These are phyloP conservation scores for Malaclemys terrapin DNA, from an alignment of 2,113 vertebrate species.

Conservation along the genomic window DNA sequence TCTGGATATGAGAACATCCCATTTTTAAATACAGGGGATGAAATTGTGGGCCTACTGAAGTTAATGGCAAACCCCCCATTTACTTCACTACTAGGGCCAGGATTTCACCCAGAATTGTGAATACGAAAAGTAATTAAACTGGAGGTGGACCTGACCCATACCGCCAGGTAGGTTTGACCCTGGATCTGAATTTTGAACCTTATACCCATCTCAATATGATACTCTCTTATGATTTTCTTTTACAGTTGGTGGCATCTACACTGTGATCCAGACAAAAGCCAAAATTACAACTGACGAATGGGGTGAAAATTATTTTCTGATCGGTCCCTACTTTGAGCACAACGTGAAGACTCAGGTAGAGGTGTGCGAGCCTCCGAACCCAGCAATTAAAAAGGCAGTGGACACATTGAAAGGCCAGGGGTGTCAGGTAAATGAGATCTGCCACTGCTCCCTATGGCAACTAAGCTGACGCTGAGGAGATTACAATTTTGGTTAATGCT, in stretches of 20 bases:
- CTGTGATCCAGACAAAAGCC: slow-evolving; percentile 98
- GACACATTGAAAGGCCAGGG: slow-evolving; percentile 87
- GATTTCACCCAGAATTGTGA: background rate
- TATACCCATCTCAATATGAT: background rate
- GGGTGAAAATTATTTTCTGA: slow-evolving; percentile 95
- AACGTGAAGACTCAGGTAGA: slow-evolving; percentile 97
- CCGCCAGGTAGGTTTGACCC: background rate
- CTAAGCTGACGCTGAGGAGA: slow-evolving; percentile 65
- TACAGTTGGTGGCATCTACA: slow-evolving; percentile 97
- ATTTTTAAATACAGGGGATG: background rate
- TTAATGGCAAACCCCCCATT: background rate
- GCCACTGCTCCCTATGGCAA: slow-evolving; percentile 1
- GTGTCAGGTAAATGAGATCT: slow-evolving; percentile 86
- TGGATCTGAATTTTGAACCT: background rate
- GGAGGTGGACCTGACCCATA: background rate
- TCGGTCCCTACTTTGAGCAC: slow-evolving; percentile 95
- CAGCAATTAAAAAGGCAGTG: slow-evolving; percentile 85
- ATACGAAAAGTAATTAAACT: background rate
- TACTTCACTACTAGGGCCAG: background rate
- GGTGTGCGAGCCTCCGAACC: slow-evolving; percentile 85
- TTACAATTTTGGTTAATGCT: slow-evolving; percentile 67
- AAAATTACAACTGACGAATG: slow-evolving; percentile 94
- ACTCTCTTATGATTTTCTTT: slow-evolving; percentile 38
- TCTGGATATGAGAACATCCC: background rate
- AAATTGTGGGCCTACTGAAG: background rate